Evolutionary conservation across 2,113 vertebrate species (phyloP).

Genomic region (Clarias macrocephalus): DNA sequence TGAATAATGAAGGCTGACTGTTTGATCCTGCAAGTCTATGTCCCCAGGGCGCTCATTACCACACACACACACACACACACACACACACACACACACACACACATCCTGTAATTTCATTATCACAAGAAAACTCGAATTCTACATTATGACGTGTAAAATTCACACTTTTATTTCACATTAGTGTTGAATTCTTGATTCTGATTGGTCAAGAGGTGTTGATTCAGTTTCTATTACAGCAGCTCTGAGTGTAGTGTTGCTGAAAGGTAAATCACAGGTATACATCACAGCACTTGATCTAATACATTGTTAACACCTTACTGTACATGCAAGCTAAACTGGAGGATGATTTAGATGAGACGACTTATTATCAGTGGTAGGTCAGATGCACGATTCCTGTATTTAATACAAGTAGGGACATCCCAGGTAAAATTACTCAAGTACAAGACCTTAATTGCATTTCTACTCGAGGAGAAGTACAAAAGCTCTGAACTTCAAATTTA

Average conservation of each 20-base stretch:
- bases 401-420: too few relatives aligned
- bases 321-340: neutral
- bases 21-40: constrained; percentile 43
- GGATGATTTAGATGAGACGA: neutral
- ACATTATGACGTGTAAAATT: neutral
- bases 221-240: neutral
- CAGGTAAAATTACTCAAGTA: too few relatives aligned
- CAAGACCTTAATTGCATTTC: too few relatives aligned
- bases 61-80: constrained; percentile 10
- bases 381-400: neutral
- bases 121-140: neutral
- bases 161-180: neutral
- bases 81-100: constrained; percentile 14
- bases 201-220: neutral
- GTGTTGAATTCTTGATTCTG: neutral
- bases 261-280: neutral
- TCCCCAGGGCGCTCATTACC: constrained; percentile 19
- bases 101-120: neutral
- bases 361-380: neutral
- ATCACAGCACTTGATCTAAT: neutral
- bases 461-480: too few relatives aligned
- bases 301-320: neutral
- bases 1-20: constrained; percentile 39
- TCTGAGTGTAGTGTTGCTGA: neutral
- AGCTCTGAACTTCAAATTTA: too few relatives aligned